Evolutionary conservation across 2,888 invertebrate species (phyloP), one percentile per base, ranked within the genome.

Genomic region (Drosophila parthenogenetica): DNA sequence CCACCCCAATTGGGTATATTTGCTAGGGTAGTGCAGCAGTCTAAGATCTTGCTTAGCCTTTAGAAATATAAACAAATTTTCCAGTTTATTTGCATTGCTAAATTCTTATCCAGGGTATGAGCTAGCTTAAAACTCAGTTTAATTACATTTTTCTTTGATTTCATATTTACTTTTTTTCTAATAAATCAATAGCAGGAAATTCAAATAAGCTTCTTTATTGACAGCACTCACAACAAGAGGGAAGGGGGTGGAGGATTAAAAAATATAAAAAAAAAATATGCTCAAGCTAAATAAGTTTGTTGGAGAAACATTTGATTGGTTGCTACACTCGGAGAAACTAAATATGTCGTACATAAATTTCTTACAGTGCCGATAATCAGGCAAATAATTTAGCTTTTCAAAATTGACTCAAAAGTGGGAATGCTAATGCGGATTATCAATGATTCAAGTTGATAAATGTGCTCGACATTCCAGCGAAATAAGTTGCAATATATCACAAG

Each of bases 401-500:
- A 19, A 32, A 19, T n/a, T 13, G 10, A n/a, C 8, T 29, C 16
- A 49, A 35, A 35, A 3, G 32, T 11, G 1, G 3, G n/a, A 35
- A n/a, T 17, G 10, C 25, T 10, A 46, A 25, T 49, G 19, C 7
- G 37, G 63, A 54, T 50, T 72, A 72, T 50, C 43, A 49, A 19
- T 19, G 5, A 14, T 43, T 17, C 25, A 19, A 35, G 29, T 10
- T 17, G 39, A 55, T 40, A 59, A 54, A n/a, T n/a, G n/a, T 37
- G 42, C 29, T 22, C 45, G 5, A 39, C 16, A 16, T 37, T 45
- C 29, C 11, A n/a, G 14, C 11, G 16, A 14, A 42, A 40, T 19
- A 22, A 37, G 43, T 11, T 39, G 13, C 5, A 29, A 13, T 39
- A 40, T 59, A 58, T 40, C 7, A 49, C 13, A 48, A 46, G 35